phyloP scores from a whole-genome alignment of 2,113 vertebrate genomes.

The Cettia cetti region DNA sequence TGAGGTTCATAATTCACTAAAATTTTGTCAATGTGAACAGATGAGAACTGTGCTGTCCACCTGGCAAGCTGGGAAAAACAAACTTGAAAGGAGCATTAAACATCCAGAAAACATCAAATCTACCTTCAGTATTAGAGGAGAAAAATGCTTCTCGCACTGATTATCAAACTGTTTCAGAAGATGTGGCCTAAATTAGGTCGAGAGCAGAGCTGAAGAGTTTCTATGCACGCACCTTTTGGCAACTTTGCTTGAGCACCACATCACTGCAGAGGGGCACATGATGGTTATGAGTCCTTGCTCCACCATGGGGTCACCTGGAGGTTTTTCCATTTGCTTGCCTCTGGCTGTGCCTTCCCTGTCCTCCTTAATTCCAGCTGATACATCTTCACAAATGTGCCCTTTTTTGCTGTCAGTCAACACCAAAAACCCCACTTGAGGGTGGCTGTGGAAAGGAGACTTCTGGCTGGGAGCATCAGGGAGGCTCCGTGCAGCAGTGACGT shows the following conservation, averaged over 20 bases:
- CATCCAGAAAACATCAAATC: not conserved
- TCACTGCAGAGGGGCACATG: not conserved
- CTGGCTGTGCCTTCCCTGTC: constrained; percentile 44
- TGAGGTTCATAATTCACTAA: constrained; percentile 30
- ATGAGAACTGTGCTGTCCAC: not conserved
- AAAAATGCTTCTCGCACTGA: constrained; percentile 20
- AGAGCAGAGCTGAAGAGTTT: constrained; percentile 34
- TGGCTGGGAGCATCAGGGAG: not conserved
- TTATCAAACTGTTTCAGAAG: constrained; percentile 25
- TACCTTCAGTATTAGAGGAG: constrained; percentile 16
- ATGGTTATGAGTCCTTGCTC: not conserved
- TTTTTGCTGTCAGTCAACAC: constrained; percentile 25
- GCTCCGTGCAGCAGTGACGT: accelerated
- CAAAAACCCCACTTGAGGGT: not conserved
- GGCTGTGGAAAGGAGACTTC: not conserved
- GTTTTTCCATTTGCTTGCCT: constrained; percentile 27
- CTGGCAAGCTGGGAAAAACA: not conserved
- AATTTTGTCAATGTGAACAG: constrained; percentile 18
- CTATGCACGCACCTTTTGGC: constrained; percentile 52
- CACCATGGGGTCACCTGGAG: not conserved
- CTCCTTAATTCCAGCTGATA: constrained; percentile 15
- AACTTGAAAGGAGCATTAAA: constrained; percentile 25
- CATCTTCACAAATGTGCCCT: constrained; percentile 30
- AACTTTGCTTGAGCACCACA: not conserved
- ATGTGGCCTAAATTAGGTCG: constrained; percentile 68